Base-by-base conservation (phyloP, 2,888 invertebrate genomes). In the Eristalinus sepulchralis region DNA sequence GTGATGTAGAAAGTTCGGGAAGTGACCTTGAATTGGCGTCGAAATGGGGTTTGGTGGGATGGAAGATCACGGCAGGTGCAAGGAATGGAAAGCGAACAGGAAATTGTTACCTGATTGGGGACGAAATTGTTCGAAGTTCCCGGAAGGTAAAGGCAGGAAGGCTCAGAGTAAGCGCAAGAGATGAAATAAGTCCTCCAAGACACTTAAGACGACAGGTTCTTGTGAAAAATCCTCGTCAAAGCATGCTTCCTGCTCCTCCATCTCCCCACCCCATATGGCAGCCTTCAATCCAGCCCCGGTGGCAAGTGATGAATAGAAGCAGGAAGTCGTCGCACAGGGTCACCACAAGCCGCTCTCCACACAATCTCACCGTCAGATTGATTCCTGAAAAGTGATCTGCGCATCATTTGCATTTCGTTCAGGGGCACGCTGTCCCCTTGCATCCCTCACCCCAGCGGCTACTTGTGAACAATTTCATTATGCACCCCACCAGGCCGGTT, bases 401-500 rank as follows among this genome's bases (percentile, higher is more conserved):
- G 47, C 8, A 47, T 17, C 47, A 47, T 47, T 47, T 47, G 47
- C 47, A 47, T 47, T 47, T 17, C 17, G 47, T 17, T 17, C 47
- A 8, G 17, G 39, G n/a, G 39, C 39, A 39, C 39, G 3, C 13
- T 27, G 27, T 27, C 27, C 27, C 27, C 27, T 27, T 27, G n/a
- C n/a, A 17, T n/a, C 6, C n/a, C 47, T 17, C n/a, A n/a, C 47
- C 8, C 17, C 8, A 8, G 47, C 17, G 47, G 47, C 17, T 47
- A 47, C 8, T 47, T 47, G 47, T 47, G 47, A 47, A 47, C 47
- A 47, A 47, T 47, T 47, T 47, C 47, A 47, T 47, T 47, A 47
- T 47, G 47, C 47, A 8, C 47, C n/a, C 47, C 27, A 27, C 47
- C 39, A 6, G 4, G 17, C 47, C 39, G 67, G 85, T 82, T 85